phyloP scores from a whole-genome alignment of 2,888 invertebrate genomes.

The Ophraella communa region DNA sequence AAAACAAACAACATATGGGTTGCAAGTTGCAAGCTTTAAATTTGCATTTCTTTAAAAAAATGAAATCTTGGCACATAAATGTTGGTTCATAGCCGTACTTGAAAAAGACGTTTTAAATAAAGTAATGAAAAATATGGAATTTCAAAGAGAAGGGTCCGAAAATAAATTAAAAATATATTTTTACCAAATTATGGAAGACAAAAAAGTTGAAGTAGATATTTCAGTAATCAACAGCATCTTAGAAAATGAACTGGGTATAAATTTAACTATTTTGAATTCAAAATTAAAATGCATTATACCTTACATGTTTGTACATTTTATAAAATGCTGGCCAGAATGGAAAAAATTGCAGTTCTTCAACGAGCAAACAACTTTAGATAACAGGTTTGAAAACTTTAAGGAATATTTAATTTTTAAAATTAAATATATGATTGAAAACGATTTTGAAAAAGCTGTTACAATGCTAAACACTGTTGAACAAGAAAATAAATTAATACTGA shows the following conservation, averaged over 20 bases:
- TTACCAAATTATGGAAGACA: conserved; percentile 30
- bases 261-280: conserved; percentile 25
- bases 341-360: conserved; percentile 26
- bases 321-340: conserved; percentile 37
- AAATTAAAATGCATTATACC: conserved; percentile 28
- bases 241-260: conserved; percentile 23
- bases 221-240: conserved; percentile 24
- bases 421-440: conserved; percentile 33
- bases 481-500: conserved; percentile 4
- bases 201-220: conserved; percentile 26
- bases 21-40: too few species aligned
- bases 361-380: conserved; percentile 31
- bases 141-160: not conserved
- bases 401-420: conserved; percentile 34
- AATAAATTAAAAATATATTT: conserved; percentile 27
- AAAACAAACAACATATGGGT: too few species aligned
- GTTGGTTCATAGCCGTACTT: too few species aligned
- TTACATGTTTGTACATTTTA: conserved; percentile 33
- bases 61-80: too few species aligned
- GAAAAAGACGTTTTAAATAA: not conserved
- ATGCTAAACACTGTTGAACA: conserved; percentile 1
- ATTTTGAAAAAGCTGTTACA: conserved; percentile 25
- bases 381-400: conserved; percentile 33
- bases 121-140: not conserved
- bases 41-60: too few species aligned